Evolutionary conservation across 2,888 invertebrate genomes (phyloP).

Genomic region (Hanleya hanleyi): DNA sequence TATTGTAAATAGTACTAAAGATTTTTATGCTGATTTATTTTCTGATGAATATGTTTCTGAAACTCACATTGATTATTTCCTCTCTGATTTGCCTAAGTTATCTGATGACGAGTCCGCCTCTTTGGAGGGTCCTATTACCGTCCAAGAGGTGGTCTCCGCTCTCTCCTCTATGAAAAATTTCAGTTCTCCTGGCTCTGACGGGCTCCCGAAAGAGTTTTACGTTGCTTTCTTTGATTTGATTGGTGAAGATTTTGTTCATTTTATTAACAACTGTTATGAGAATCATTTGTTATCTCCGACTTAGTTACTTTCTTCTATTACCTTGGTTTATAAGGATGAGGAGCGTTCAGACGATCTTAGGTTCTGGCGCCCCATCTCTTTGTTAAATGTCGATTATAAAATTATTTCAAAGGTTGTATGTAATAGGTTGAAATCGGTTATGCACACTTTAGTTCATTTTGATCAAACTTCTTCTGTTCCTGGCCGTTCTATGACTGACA

Average conservation of each 20-base stretch:
- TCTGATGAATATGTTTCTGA: background rate
- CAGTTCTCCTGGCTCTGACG: slow-evolving; percentile 13
- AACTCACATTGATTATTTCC: background rate
- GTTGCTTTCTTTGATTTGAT: slow-evolving; percentile 4
- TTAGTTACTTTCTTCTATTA: slow-evolving; percentile 5
- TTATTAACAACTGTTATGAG: slow-evolving; percentile 1
- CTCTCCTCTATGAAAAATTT: slow-evolving; percentile 3
- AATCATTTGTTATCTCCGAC: background rate
- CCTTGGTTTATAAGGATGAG: slow-evolving; percentile 40
- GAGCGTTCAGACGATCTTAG: slow-evolving; percentile 29
- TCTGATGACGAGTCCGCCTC: background rate
- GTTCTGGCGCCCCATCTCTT: slow-evolving; percentile 44
- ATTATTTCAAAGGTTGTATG: slow-evolving; percentile 41
- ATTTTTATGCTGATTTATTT: slow-evolving; percentile 1
- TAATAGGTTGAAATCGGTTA: slow-evolving; percentile 31
- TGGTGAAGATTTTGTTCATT: background rate
- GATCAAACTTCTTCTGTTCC: slow-evolving; percentile 45
- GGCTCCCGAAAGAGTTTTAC: slow-evolving; percentile 16
- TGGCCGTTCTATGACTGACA: slow-evolving; percentile 44
- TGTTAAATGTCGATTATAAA: slow-evolving; percentile 44
- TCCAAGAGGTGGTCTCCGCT: background rate
- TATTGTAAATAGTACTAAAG: background rate
- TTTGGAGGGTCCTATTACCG: background rate
- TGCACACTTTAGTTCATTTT: slow-evolving; percentile 29
- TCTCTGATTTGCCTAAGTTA: slow-evolving; percentile 2